Conservation (phyloP, 2,797 vertebrate species). For the Thripadectes ignobilis region DNA sequence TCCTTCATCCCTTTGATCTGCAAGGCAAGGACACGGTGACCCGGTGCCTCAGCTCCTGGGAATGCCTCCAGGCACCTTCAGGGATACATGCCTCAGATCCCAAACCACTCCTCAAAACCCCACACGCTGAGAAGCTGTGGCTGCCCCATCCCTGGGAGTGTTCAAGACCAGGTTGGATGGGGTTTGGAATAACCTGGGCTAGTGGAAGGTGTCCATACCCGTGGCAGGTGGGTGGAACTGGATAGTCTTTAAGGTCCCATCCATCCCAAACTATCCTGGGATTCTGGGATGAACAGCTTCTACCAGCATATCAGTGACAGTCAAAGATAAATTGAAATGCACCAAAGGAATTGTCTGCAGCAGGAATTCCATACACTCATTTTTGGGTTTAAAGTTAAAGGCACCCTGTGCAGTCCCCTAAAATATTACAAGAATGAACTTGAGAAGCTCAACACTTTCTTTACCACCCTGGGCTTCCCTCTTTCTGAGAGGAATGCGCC, state of each 20-base stretch:
- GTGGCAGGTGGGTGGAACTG: fast-evolving
- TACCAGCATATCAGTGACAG: fast-evolving
- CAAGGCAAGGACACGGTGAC: not conserved
- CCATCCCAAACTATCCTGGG: not conserved
- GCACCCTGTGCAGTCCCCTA: not conserved
- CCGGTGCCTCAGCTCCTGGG: too few relatives aligned
- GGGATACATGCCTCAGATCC: not conserved
- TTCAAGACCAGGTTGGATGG: fast-evolving
- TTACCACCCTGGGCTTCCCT: not conserved
- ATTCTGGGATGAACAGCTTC: not conserved
- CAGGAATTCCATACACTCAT: not conserved
- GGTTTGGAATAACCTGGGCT: not conserved
- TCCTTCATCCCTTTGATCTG: slow-evolving; percentile 99
- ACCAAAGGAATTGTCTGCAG: not conserved
- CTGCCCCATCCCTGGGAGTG: not conserved
- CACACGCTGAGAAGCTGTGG: too few relatives aligned
- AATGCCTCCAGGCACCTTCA: fast-evolving
- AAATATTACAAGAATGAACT: fast-evolving
- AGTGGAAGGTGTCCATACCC: not conserved
- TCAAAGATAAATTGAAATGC: not conserved
- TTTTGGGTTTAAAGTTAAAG: not conserved
- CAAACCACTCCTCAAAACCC: not conserved
- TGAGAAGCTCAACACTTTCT: not conserved
- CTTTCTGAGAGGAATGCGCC: not conserved
- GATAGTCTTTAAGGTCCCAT: not conserved